Evolutionary conservation across 2,797 vertebrate species (phyloP), one percentile per base, ranked within the genome.

Genomic region (Pangasius larnaudii): DNA sequence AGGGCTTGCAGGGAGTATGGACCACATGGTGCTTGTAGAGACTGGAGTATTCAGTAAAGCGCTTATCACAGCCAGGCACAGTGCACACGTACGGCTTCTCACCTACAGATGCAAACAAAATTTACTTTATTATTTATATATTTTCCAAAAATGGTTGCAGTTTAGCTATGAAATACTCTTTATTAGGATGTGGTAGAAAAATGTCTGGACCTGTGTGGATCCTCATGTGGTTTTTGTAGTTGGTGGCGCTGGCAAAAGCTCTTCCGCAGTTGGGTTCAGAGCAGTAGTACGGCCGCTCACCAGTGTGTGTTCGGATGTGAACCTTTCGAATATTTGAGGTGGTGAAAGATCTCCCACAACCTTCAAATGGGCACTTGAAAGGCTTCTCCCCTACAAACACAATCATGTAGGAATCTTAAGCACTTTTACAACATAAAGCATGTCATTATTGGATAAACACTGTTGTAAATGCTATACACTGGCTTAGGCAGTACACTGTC

Each of bases 301-400:
- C 99, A 0, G 99, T 99, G 91, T 99, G 99, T n/a, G 98, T 99
- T 85, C 99, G 97, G 93, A 99, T 98, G 93, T 99, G 99, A 89
- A 99, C 99, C 92, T 99, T 99, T 58, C 99, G 97, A 92, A 99
- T 99, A 95, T 99, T 99, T 88, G 99, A 99, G 82, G 99, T 99
- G 92, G 98, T 99, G 91, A 99, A 99, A 3, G 99, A 99, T 78
- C 99, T 96, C 89, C 98, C 99, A 4, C 99, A 99, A 92, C 98
- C 98, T 93, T 99, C 99, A 30, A 99, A 96, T 0, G 98, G 98
- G 93, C 98, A 99, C 91, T 98, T 99, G 92, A 99, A 99, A 18
- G 99, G 99, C 87, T 99, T 98, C 93, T 99, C 99, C 87, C 99
- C 98, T 99, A 93, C 30, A 94, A 91, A 94, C 27, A 91, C 67